Base-by-base conservation (phyloP, 2,113 vertebrate genomes). In the Nymphicus hollandicus region DNA sequence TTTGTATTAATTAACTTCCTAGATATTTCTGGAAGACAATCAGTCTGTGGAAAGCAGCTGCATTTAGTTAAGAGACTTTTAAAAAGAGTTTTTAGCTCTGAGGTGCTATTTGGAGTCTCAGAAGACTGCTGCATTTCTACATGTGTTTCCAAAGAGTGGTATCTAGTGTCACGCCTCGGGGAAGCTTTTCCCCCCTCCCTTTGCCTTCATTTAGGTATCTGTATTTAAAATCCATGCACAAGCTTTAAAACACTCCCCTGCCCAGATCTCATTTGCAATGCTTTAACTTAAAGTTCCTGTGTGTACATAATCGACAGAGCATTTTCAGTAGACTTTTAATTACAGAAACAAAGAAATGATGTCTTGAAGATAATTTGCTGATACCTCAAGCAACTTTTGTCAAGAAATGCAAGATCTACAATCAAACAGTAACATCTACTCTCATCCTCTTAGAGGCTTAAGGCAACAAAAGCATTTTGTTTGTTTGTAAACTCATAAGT, bases 1-100 rank as follows among this genome's bases (percentile, higher is more conserved):
- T 97, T 97, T 96, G 94, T 93, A 92, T 90, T 97, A 96, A 89
- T 96, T 96, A 97, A 94, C 96, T 97, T 97, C 95, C 95, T 96
- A 85, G 93, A 72, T 85, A 96, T 97, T 98, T 94, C 97, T 98
- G 97, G 97, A 68, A 96, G 97, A 91, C 95, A 93, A 88, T 89
- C 72, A 53, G 95, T 65, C 35, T 41, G 94, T 91, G 97, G 85
- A 96, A 95, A 97, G 97, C 98, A 98, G 98, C 98, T 98, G 98
- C 97, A 73, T 93, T 97, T 93, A 95, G 96, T 98, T 98, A 98
- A 98, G 93, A 76, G 90, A 72, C 46, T 71, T 97, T 95, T 88
- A 23, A 22, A 96, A 93, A 96, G 89, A 72, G 72, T 90, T 96
- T 96, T 92, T 96, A 88, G 17, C 95, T 94, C 94, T 8, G 70